Conservation (phyloP, 1,140 invertebrate genomes). For the Arion vulgaris region DNA sequence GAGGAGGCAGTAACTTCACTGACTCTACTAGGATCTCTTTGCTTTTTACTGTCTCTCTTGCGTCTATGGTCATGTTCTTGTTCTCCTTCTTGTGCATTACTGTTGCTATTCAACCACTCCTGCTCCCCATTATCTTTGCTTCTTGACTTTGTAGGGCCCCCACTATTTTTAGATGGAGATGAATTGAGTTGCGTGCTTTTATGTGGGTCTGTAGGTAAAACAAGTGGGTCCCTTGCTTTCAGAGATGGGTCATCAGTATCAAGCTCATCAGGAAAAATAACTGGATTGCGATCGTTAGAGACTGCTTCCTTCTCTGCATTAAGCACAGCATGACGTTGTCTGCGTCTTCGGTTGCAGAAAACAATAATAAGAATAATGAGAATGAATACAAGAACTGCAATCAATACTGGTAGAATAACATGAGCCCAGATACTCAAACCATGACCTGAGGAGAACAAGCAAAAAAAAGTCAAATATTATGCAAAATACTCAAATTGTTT, state of each 20-base stretch:
- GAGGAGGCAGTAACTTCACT: constrained; percentile 32
- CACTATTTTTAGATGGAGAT: neutral
- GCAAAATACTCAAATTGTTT: too few relatives aligned
- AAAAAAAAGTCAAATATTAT: neutral
- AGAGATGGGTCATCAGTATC: constrained; percentile 49
- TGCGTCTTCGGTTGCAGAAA: constrained; percentile 41
- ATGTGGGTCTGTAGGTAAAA: constrained; percentile 46
- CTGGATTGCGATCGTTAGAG: constrained; percentile 53
- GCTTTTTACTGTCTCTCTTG: neutral
- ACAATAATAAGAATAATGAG: constrained; percentile 48
- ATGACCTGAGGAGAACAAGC: neutral
- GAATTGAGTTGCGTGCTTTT: neutral
- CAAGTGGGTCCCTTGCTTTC: constrained; percentile 45
- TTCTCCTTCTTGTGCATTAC: neutral
- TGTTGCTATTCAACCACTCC: neutral
- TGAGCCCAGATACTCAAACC: constrained; percentile 45
- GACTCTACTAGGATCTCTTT: constrained; percentile 11
- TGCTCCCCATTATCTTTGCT: neutral
- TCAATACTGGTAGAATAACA: constrained; percentile 39
- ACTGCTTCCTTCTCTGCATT: constrained; percentile 52
- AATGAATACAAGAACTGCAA: constrained; percentile 43
- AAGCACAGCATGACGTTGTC: constrained; percentile 26
- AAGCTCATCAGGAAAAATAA: constrained; percentile 56
- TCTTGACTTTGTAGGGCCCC: too few relatives aligned
- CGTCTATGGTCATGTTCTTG: neutral